These are phyloP conservation scores for Miniopterus natalensis DNA, from an alignment of 2,113 vertebrate species.

Conservation along the genomic window DNA sequence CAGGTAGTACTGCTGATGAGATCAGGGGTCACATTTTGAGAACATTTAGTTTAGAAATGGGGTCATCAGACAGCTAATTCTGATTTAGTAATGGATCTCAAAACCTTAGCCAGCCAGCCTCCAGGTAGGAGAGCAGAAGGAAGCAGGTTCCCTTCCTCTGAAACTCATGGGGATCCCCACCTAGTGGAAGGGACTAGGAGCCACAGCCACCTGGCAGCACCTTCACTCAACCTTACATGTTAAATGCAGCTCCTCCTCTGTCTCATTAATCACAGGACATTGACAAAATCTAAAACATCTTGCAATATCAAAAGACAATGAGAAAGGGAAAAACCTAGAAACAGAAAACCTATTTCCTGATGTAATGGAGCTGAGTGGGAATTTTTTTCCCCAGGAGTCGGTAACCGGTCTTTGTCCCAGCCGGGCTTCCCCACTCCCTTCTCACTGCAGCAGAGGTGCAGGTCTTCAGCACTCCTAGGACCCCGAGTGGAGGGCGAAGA, in stretches of 20 bases:
- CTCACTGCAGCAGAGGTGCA: neutral
- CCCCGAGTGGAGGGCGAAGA: neutral
- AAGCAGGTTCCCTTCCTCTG: neutral
- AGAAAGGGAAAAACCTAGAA: neutral
- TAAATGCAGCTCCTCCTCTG: neutral
- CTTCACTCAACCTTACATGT: neutral
- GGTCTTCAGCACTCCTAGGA: neutral
- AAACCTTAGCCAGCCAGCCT: neutral
- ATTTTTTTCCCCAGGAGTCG: neutral
- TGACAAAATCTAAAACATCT: conserved; percentile 3
- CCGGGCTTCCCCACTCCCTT: neutral
- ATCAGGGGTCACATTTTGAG: neutral
- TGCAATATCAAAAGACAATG: neutral
- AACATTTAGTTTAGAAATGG: neutral
- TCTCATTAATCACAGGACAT: neutral
- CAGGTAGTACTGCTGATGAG: neutral
- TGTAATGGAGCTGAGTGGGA: neutral
- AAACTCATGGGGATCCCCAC: neutral
- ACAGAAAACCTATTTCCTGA: neutral
- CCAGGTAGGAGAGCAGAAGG: neutral
- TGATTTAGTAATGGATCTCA: neutral
- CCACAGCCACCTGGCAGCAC: neutral
- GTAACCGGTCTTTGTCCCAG: no score
- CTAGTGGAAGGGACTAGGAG: neutral
- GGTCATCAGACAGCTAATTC: neutral